These are phyloP conservation scores for Nephila pilipes DNA, from an alignment of 1,140 invertebrate species.

Conservation along the genomic window DNA sequence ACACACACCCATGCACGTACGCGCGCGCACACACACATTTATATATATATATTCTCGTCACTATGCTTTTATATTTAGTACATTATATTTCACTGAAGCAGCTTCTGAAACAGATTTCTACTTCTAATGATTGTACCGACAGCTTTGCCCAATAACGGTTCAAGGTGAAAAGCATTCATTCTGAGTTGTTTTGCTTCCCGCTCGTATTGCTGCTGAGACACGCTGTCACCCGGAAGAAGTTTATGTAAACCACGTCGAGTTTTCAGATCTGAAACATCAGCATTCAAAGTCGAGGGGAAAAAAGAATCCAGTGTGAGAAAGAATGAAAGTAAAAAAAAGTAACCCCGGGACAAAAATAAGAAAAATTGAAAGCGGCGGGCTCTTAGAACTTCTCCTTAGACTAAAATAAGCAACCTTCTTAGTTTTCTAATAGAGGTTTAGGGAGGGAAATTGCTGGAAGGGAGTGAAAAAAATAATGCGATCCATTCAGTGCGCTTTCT, in stretches of 20 bases:
- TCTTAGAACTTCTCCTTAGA: conserved; percentile 52
- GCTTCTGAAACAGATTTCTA: too few relatives aligned
- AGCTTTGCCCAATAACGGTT: not conserved
- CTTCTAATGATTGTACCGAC: not conserved
- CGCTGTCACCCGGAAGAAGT: conserved; percentile 55
- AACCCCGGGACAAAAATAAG: conserved; percentile 5
- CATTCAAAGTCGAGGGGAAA: not conserved
- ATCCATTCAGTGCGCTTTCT: not conserved
- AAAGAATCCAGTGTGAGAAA: not conserved
- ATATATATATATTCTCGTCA: too few relatives aligned
- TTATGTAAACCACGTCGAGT: conserved; percentile 51
- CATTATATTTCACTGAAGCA: too few relatives aligned
- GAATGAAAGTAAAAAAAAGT: not conserved
- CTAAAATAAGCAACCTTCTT: conserved; percentile 70
- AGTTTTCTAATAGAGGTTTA: conserved; percentile 25
- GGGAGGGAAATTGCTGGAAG: not conserved
- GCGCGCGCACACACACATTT: too few relatives aligned
- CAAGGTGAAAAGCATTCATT: not conserved
- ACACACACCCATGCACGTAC: too few relatives aligned
- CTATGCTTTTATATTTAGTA: too few relatives aligned
- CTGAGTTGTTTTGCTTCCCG: not conserved
- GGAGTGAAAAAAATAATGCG: conserved; percentile 7
- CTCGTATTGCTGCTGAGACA: not conserved
- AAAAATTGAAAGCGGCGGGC: conserved; percentile 41
- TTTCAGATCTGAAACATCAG: conserved; percentile 39